These are phyloP conservation scores for Pionites leucogaster DNA, from an alignment of 2,113 vertebrate species.

Conservation along the genomic window DNA sequence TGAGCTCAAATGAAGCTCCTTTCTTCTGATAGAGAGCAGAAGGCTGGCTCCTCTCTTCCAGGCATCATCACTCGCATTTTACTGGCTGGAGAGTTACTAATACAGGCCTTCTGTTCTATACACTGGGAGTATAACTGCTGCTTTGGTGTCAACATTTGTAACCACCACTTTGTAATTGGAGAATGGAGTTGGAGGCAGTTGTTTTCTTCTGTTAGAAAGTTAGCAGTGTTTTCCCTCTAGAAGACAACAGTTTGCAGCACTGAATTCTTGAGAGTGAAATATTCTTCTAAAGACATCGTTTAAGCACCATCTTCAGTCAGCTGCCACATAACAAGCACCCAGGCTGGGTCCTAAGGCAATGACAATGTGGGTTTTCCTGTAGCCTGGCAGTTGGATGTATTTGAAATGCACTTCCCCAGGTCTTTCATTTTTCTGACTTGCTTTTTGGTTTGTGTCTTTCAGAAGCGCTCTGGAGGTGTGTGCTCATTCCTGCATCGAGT, in stretches of 20 bases:
- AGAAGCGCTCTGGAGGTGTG: conserved; percentile 53
- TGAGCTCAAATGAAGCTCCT: not conserved
- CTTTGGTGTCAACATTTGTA: not conserved
- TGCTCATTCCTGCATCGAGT: conserved; percentile 74
- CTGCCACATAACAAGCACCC: not conserved
- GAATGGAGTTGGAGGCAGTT: not conserved
- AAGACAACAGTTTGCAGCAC: not conserved
- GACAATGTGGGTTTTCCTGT: not conserved
- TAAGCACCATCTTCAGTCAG: not conserved
- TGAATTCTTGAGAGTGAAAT: not conserved
- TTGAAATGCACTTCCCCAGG: not conserved
- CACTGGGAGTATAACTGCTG: not conserved
- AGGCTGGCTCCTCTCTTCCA: not conserved
- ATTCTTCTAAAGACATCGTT: not conserved
- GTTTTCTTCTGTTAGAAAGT: not conserved
- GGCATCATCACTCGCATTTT: not conserved
- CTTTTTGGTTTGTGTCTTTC: conserved; percentile 38
- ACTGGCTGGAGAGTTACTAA: not conserved
- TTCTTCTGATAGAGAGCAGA: not conserved
- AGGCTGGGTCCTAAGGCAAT: not conserved
- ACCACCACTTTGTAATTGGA: not conserved
- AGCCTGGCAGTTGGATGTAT: not conserved
- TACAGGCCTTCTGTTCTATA: rapidly evolving
- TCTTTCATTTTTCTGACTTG: not conserved
- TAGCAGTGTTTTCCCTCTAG: not conserved